Base-by-base conservation (phyloP, 2,888 invertebrate species). In the Cataglyphis albicans region DNA sequence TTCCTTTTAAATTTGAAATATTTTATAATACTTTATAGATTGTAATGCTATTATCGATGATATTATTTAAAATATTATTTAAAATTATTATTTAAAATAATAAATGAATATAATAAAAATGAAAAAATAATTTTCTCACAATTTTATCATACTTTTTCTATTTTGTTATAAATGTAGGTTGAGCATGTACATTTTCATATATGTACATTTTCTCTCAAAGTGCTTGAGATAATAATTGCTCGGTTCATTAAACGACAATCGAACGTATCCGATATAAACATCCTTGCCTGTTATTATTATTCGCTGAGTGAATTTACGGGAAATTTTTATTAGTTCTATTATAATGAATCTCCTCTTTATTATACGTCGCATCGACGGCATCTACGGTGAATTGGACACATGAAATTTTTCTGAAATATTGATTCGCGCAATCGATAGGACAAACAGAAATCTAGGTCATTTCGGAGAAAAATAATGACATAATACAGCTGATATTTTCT, bases 371-470 rank as follows among this genome's bases (percentile, higher is more conserved):
- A 25, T 67, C 35, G n/a, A 15, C 38, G 35, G 65, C 52, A 25
- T 44, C 68, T 57, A 38, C 32, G 57, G 15, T 21, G 44, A 18
- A 80, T 80, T 48, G 59, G 44, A 80, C n/a, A 72, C 44, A 25
- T 80, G 59, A 80, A 80, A 80, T 70, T 44, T 48, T 59, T 48
- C 70, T 25, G 59, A 32, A 67, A 80, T 70, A 70, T 80, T 80
- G 70, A 70, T 70, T 78, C 59, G 35, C 59, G 18, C 78, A 59
- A 70, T 78, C 70, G 59, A 80, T 80, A 48, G 57, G 38, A 15
- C 59, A 72, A 59, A 61, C 72, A 70, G 61, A 70, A 80, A 80
- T 80, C 59, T 72, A 80, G 78, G 72, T 72, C 44, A 80, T 80
- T 52, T 80, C 59, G 78, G 70, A 61, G 59, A 35, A 80, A 72